A percentile compares a stretch with the other conserved stretches of the same genome.
These are phyloP conservation scores for Rhadinocentrus ornatus DNA, from an alignment of 2,797 vertebrate genomes.

Conservation along the genomic window DNA sequence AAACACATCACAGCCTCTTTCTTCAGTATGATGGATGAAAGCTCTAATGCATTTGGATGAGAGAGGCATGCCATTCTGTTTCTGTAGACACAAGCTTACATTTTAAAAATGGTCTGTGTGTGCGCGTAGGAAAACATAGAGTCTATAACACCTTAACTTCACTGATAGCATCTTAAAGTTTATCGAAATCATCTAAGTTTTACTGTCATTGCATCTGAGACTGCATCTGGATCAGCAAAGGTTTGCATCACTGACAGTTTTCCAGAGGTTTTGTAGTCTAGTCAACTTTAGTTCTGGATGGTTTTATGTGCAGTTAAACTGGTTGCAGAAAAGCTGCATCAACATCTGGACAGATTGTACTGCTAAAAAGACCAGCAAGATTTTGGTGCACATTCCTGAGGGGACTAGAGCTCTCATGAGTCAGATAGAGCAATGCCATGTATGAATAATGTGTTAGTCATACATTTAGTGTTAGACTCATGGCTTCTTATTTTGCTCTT, in stretches of 20 bases:
- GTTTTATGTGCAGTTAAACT: slow-evolving; percentile 1
- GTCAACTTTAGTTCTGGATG: background rate
- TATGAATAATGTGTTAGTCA: background rate
- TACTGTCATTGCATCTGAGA: background rate
- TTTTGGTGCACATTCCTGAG: slow-evolving; percentile 22
- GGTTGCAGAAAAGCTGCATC: slow-evolving; percentile 18
- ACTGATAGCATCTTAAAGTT: slow-evolving; percentile 5
- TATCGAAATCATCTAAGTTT: background rate
- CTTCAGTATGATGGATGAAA: slow-evolving; percentile 52
- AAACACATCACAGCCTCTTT: slow-evolving; percentile 36
- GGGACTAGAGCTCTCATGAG: background rate
- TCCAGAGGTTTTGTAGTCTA: background rate
- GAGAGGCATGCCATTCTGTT: slow-evolving; percentile 24
- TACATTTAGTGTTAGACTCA: background rate
- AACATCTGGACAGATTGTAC: slow-evolving; percentile 30
- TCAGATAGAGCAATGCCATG: background rate
- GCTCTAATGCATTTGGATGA: slow-evolving; percentile 57
- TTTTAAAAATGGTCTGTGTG: slow-evolving; percentile 5
- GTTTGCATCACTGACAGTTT: slow-evolving; percentile 7
- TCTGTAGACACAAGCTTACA: slow-evolving; percentile 29
- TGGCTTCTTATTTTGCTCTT: background rate
- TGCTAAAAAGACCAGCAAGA: background rate
- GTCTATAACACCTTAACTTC: background rate
- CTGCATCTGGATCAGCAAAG: background rate
- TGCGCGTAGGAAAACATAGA: background rate